Evolutionary conservation across 2,113 vertebrate species (phyloP), one percentile per base, ranked within the genome.

Genomic region (Centropus bengalensis): DNA sequence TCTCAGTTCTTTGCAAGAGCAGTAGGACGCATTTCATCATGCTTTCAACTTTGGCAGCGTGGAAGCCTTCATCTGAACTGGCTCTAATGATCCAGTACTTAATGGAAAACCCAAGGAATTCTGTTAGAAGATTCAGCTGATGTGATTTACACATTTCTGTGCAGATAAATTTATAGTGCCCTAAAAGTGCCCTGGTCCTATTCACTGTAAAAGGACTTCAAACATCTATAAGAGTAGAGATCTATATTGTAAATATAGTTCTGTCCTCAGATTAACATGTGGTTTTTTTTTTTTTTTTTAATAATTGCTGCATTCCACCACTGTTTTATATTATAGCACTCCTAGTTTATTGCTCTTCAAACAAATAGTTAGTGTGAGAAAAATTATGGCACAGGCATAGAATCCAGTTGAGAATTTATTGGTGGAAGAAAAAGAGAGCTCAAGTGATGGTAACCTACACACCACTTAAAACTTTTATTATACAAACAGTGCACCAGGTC

Each of bases 61-160:
- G 64, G 36, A 58, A 86, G 19, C 20, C 32, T 55, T 4, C 38
- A 9, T 20, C 60, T 42, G 20, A 64, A 40, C 38, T 69, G 30
- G 16, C 30, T 54, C 0, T 54, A 59, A 38, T 1, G 0, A 10
- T 38, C 30, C 38, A 9, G 16, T 17, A 17, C 11, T 36, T 59
- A 47, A 5, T 59, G 55, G 26, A 33, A 30, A 74, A 64, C 6
- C 1, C 5, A 38, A 12, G 22, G 32, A 21, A 21, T 79, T 49
- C 17, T n/a, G 56, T 40, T 3, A 2, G 26, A 3, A 49, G 8
- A 6, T 76, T 82, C 54, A 78, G 52, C 15, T 23, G 2, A 8
- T 22, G 15, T 22, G 21, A 33, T 73, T 62, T 51, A 33, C 19
- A 5, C 7, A 27, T 11, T 8, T 69, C 2, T 38, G 10, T 55